Base-by-base conservation (phyloP, 1,140 invertebrate genomes). In the Drosophila hydei region DNA sequence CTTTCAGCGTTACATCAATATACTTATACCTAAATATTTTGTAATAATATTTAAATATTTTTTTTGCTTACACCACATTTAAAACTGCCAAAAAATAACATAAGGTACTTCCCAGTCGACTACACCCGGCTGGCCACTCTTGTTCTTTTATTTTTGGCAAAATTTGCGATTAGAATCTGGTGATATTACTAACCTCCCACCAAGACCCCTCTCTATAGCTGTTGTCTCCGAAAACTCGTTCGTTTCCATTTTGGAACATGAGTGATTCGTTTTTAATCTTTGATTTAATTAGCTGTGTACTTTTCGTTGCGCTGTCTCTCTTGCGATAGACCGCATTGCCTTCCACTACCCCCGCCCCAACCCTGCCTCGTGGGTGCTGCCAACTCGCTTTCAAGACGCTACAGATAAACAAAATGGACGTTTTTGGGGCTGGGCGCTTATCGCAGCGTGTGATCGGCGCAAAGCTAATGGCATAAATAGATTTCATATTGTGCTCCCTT, bases 381-480 rank as follows among this genome's bases (percentile, higher is more conserved):
- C 43, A 47, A 47, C 42, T 30, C 5, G 12, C 27, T 59, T 19
- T 19, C 25, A 23, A 60, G 56, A 56, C 59, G 58, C 55, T 68
- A 58, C 50, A 84, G 81, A 83, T 77, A 75, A 75, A 75, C 62
- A 70, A 75, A 75, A 76, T 72, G 69, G 62, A 62, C 63, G 79
- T 18, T 21, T 23, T 61, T 63, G 74, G 48, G 38, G 59, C 25
- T 58, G 27, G 16, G 12, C 59, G 38, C 19, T 58, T 83, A 87
- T 88, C 83, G 42, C 21, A 36, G 51, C 61, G 45, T 83, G 75
- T 65, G 83, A 88, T 88, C 83, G 79, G 74, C 74, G 74, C 77
- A 80, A 76, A 88, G 77, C 83, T 88, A 88, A 88, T 88, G 83
- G 78, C 83, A 88, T 88, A 89, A 88, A 88, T 88, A 88, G 83